Percentiles rank a stretch among this genome's conserved stretches.
Conservation (phyloP, 2,888 invertebrate species). For the Steinernema scapterisci region DNA sequence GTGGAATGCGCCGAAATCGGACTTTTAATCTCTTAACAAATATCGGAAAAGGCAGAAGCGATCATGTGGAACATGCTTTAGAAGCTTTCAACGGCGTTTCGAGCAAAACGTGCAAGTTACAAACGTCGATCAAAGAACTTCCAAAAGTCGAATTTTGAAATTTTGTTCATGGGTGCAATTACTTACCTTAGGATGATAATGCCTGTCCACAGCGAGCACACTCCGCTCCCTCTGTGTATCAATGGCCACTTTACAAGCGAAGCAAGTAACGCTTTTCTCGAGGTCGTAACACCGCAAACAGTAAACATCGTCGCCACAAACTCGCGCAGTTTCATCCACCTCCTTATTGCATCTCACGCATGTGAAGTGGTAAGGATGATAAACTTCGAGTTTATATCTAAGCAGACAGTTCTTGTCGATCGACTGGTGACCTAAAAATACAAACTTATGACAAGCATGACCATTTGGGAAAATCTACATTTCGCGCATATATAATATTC, state of each 20-base stretch:
- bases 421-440: not conserved
- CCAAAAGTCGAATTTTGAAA: no score
- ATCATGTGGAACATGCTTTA: no score
- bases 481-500: not conserved
- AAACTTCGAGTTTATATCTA: not conserved
- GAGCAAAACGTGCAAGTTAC: no score
- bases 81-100: no score
- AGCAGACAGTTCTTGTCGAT: not conserved
- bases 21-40: not conserved
- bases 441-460: not conserved
- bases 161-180: no score
- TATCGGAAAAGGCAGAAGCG: no score
- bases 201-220: constrained; percentile 2
- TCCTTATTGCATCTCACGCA: constrained; percentile 7
- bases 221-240: constrained; percentile 5
- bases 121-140: not conserved
- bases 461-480: not conserved
- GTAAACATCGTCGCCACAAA: constrained; percentile 22
- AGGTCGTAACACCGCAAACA: constrained; percentile 22
- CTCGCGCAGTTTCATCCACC: constrained; percentile 21
- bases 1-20: no score
- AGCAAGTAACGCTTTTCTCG: constrained; percentile 8
- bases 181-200: constrained; percentile 18
- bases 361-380: constrained; percentile 11
- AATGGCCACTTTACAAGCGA: constrained; percentile 15